These are phyloP conservation scores for Bombycilla garrulus DNA, from an alignment of 2,113 vertebrate genomes.

Conservation along the genomic window DNA sequence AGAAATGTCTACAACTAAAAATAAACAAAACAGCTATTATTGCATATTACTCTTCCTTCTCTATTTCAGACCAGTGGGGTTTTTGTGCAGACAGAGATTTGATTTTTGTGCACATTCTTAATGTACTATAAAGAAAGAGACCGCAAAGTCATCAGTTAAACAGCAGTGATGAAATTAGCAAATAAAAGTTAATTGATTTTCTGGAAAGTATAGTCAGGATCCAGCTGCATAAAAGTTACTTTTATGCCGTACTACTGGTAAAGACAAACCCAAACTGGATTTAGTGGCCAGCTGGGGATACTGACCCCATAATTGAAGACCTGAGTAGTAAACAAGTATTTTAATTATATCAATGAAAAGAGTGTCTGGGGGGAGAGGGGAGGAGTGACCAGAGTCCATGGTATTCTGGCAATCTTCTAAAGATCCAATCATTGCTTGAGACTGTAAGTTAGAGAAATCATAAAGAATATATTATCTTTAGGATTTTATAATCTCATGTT, in stretches of 20 bases:
- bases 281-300: conserved; percentile 22
- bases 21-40: neutral
- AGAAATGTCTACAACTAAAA: neutral
- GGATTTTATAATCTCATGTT: neutral
- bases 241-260: neutral
- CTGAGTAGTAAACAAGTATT: conserved; percentile 9
- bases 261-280: conserved; percentile 7
- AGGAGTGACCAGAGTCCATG: neutral
- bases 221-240: neutral
- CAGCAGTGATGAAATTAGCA: neutral
- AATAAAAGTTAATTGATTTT: conserved; percentile 34
- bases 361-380: neutral
- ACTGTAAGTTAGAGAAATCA: neutral
- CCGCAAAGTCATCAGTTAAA: neutral
- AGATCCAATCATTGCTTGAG: rapidly evolving
- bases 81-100: neutral
- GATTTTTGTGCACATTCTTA: neutral
- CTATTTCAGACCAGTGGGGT: neutral
- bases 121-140: neutral
- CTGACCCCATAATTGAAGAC: neutral
- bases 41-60: neutral
- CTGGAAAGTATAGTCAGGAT: neutral
- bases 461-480: neutral
- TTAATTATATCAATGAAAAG: conserved; percentile 4
- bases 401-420: neutral